Conservation (phyloP, 2,113 vertebrate species). For the Gnathonemus echidnorhynchus region DNA sequence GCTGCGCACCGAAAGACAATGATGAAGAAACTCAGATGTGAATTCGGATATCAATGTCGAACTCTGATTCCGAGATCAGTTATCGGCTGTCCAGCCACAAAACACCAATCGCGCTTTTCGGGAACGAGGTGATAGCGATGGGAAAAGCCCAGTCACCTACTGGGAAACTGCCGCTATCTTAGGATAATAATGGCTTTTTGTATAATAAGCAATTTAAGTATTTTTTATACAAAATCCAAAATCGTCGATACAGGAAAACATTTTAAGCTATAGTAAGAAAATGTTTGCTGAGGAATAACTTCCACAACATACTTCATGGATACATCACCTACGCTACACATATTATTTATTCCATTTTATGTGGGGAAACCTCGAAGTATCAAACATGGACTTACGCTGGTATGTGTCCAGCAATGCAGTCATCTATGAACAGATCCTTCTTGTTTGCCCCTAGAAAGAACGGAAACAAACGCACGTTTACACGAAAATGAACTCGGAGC, state of each 20-base stretch:
- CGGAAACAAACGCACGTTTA: background rate
- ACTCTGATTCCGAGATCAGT: too few species aligned
- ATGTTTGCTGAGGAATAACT: background rate
- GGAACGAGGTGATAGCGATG: too few species aligned
- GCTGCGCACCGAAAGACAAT: too few species aligned
- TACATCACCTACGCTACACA: background rate
- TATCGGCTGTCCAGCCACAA: too few species aligned
- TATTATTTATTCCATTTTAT: background rate
- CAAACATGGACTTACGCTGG: slow-evolving; percentile 13
- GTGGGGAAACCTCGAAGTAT: background rate
- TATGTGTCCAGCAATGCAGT: background rate
- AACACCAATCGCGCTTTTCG: too few species aligned
- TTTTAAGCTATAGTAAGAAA: background rate
- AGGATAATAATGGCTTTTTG: background rate
- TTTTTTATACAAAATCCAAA: background rate
- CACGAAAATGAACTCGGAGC: background rate
- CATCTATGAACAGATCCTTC: background rate
- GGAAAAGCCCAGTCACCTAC: too few species aligned
- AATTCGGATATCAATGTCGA: too few species aligned
- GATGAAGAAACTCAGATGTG: too few species aligned
- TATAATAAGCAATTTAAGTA: background rate
- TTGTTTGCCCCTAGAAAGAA: background rate
- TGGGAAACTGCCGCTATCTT: background rate
- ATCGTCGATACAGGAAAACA: background rate
- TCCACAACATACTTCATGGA: background rate